phyloP scores from a whole-genome alignment of 2,797 vertebrate species.

The Melopsittacus undulatus region DNA sequence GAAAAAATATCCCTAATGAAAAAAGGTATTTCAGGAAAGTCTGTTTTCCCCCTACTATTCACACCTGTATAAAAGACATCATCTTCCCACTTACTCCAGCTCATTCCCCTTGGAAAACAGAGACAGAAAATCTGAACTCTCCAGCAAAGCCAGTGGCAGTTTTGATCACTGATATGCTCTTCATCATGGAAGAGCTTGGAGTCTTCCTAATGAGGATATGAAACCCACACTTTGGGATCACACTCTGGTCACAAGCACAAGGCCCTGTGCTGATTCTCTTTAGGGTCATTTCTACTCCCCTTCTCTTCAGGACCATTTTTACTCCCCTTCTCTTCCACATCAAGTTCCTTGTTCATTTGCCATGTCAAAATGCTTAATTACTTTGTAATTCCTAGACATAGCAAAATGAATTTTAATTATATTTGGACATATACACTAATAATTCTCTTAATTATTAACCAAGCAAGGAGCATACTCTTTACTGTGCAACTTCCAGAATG shows the following conservation, averaged over 20 bases:
- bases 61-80: neutral
- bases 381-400: conserved; percentile 51
- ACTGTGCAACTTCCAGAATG: neutral
- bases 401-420: conserved; percentile 72
- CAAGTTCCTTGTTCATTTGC: neutral
- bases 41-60: neutral
- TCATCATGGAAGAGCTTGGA: neutral
- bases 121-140: neutral
- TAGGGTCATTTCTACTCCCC: neutral
- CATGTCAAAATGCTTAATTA: conserved; percentile 57
- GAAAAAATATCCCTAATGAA: neutral
- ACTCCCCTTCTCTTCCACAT: neutral
- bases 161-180: neutral
- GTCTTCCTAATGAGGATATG: neutral
- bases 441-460: conserved; percentile 67
- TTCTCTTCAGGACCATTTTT: neutral
- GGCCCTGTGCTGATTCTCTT: neutral
- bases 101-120: neutral
- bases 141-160: neutral
- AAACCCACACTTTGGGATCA: neutral
- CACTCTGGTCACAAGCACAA: neutral
- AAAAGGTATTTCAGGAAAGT: neutral
- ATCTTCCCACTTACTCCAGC: neutral
- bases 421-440: conserved; percentile 64
- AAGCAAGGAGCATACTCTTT: conserved; percentile 7